These are phyloP conservation scores for Muraenolepis orangiensis DNA, from an alignment of 2,797 vertebrate genomes.

Conservation along the genomic window DNA sequence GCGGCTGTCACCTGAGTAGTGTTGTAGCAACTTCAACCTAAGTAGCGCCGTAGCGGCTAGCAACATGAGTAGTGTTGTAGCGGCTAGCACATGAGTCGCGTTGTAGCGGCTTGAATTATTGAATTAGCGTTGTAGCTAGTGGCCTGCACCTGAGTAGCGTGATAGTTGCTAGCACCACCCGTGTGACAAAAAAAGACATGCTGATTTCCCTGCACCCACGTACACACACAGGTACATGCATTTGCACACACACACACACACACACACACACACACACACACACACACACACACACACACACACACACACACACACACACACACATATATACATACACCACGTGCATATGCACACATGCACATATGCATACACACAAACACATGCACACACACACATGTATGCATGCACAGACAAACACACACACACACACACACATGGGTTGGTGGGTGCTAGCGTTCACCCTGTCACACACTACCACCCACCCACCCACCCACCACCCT, in stretches of 20 bases:
- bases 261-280: neutral
- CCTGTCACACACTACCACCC: neutral
- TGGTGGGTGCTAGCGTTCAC: no score
- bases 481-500: neutral
- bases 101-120: conserved; percentile 47
- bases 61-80: no score
- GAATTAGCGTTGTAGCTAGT: conserved; percentile 47
- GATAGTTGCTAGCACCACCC: no score
- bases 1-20: no score
- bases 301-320: no score
- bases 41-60: no score
- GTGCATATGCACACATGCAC: no score
- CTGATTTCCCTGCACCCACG: conserved; percentile 1
- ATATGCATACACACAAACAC: neutral
- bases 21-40: conserved; percentile 46
- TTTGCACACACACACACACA: neutral
- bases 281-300: no score
- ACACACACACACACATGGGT: neutral
- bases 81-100: no score
- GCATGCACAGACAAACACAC: neutral
- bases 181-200: conserved; percentile 35
- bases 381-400: no score
- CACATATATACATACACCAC: no score
- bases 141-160: conserved; percentile 34
- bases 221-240: conserved; percentile 15